phyloP scores from a whole-genome alignment of 2,888 invertebrate genomes.

The Cloeon dipterum region DNA sequence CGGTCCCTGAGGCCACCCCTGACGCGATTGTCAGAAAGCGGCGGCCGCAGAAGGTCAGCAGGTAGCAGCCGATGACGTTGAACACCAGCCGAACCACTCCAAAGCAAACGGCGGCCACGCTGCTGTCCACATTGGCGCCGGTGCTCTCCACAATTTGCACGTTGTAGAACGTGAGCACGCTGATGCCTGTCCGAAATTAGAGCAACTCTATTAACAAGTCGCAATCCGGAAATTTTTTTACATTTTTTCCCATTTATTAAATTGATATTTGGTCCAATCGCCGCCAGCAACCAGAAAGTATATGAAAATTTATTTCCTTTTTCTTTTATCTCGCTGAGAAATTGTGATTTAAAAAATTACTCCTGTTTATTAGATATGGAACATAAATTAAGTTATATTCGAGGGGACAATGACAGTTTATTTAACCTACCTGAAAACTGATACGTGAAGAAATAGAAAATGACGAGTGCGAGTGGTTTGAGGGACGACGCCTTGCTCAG shows the following conservation, averaged over 20 bases:
- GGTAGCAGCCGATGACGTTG: background rate
- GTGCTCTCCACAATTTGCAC: slow-evolving; percentile 1
- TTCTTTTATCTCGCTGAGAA: too few relatives aligned
- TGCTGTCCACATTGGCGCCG: background rate
- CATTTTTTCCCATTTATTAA: too few relatives aligned
- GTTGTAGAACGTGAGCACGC: background rate
- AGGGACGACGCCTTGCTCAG: slow-evolving; percentile 32
- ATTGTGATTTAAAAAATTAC: too few relatives aligned
- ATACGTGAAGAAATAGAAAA: slow-evolving; percentile 39
- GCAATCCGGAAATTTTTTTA: too few relatives aligned
- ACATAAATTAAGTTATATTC: too few relatives aligned
- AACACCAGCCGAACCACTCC: background rate
- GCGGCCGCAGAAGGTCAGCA: background rate
- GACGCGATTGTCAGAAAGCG: slow-evolving; percentile 1
- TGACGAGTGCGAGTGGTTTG: slow-evolving; percentile 35
- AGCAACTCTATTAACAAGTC: too few relatives aligned
- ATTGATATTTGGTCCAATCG: too few relatives aligned
- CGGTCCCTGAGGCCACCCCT: slow-evolving; percentile 30
- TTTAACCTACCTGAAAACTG: slow-evolving; percentile 48
- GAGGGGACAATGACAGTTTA: too few relatives aligned
- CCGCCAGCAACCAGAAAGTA: too few relatives aligned
- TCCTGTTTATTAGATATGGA: too few relatives aligned
- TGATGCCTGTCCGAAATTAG: too few relatives aligned
- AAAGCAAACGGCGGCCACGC: background rate
- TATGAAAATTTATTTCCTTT: too few relatives aligned